phyloP scores from a whole-genome alignment of 2,113 vertebrate species.

The Phalacrocorax carbo region DNA sequence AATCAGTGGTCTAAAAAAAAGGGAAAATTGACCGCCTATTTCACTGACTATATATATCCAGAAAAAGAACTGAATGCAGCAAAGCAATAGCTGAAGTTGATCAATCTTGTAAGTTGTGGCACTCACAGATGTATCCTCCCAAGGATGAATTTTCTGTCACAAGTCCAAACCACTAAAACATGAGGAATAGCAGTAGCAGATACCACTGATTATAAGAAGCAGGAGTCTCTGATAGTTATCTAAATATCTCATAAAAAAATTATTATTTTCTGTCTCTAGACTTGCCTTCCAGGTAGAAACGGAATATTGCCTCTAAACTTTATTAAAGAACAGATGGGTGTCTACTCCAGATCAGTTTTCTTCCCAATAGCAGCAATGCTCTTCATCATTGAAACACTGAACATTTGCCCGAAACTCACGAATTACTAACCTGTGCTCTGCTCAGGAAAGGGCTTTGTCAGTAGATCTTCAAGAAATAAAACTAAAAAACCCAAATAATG shows the following conservation, averaged over 20 bases:
- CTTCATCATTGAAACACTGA: background rate
- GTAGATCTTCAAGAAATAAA: background rate
- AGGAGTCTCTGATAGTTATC: constrained; percentile 32
- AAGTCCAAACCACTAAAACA: constrained; percentile 40
- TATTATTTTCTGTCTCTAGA: constrained; percentile 40
- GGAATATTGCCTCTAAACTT: constrained; percentile 46
- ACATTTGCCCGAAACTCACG: background rate
- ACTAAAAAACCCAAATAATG: background rate
- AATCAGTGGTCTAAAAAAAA: background rate
- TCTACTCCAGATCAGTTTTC: constrained; percentile 4
- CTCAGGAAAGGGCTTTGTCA: background rate
- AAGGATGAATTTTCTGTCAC: constrained; percentile 44
- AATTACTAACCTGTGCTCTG: background rate
- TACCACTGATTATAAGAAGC: constrained; percentile 25
- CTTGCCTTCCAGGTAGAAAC: constrained; percentile 55
- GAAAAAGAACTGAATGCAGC: constrained; percentile 8
- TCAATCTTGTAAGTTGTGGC: constrained; percentile 31
- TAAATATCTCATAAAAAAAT: constrained; percentile 53
- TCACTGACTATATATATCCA: background rate
- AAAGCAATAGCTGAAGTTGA: constrained; percentile 43
- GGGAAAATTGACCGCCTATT: background rate
- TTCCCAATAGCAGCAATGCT: background rate
- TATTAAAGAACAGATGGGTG: constrained; percentile 55
- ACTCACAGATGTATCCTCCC: constrained; percentile 28
- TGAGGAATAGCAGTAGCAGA: background rate